phyloP scores from a whole-genome alignment of 2,797 vertebrate genomes.

The Myotis myotis region DNA sequence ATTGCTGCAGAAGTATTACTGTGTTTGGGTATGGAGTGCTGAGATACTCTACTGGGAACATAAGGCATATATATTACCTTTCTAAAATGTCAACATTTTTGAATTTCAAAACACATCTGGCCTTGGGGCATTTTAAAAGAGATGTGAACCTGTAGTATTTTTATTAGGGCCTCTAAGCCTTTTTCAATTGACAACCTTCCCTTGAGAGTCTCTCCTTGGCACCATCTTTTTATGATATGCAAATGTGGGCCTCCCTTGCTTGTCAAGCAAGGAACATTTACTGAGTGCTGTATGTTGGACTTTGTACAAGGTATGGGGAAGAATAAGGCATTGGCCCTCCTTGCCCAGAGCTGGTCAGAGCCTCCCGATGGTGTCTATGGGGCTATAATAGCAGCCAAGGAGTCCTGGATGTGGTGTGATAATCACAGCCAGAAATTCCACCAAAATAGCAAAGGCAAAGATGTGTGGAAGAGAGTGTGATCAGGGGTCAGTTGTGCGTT shows the following conservation, averaged over 20 bases:
- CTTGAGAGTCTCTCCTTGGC: background rate
- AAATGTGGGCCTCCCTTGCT: background rate
- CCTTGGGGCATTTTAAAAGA: background rate
- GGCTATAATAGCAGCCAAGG: background rate
- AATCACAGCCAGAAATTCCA: background rate
- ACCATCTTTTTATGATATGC: background rate
- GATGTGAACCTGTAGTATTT: background rate
- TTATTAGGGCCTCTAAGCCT: background rate
- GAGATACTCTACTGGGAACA: background rate
- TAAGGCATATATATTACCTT: background rate
- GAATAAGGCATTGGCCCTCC: background rate
- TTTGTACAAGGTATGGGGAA: background rate
- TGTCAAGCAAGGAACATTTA: background rate
- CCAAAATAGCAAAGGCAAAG: background rate
- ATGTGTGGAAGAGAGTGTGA: background rate
- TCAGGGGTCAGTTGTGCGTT: background rate
- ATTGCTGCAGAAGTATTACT: background rate
- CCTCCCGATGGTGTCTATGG: background rate
- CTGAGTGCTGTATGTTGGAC: background rate
- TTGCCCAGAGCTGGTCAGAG: background rate
- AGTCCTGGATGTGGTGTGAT: background rate
- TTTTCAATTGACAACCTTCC: background rate
- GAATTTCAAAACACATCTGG: constrained; percentile 15
- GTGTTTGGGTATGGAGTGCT: background rate
- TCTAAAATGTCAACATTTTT: constrained; percentile 18